phyloP scores from a whole-genome alignment of 1,140 invertebrate genomes.

The Drosophila prosaltans region DNA sequence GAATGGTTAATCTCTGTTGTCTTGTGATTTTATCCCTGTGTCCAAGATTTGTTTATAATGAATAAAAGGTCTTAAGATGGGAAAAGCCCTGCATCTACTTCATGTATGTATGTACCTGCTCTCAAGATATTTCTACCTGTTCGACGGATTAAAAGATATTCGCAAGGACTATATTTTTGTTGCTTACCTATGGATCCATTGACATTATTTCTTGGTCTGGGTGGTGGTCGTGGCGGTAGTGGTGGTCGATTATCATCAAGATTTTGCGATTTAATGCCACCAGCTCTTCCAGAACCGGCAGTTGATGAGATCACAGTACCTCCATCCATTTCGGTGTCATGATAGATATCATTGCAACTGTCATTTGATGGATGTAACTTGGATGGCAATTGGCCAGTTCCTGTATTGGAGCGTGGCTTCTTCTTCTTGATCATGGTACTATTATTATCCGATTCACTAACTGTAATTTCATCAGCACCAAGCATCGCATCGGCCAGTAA shows the following conservation, averaged over 20 bases:
- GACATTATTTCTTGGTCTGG: conserved; percentile 60
- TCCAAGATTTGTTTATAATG: not conserved
- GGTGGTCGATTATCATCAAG: conserved; percentile 78
- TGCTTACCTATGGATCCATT: conserved; percentile 71
- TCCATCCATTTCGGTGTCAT: conserved; percentile 68
- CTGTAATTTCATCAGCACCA: conserved; percentile 77
- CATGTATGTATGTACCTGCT: not conserved
- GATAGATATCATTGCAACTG: conserved; percentile 71
- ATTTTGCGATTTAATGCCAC: conserved; percentile 45
- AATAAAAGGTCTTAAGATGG: not conserved
- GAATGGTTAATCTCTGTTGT: not conserved
- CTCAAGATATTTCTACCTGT: not conserved
- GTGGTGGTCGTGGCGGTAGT: conserved; percentile 77
- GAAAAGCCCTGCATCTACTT: not conserved
- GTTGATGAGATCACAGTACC: conserved; percentile 40
- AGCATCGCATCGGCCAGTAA: conserved; percentile 74
- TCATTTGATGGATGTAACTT: conserved; percentile 49
- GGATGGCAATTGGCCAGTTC: conserved; percentile 43
- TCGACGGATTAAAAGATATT: too few species aligned
- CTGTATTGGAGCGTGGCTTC: conserved; percentile 50
- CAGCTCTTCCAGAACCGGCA: conserved; percentile 29
- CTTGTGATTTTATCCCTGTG: not conserved
- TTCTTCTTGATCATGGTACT: conserved; percentile 79
- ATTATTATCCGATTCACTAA: conserved; percentile 82
- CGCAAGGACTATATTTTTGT: not conserved